phyloP scores from a whole-genome alignment of 2,888 invertebrate genomes.

The Rambutsinella grinnellia region DNA sequence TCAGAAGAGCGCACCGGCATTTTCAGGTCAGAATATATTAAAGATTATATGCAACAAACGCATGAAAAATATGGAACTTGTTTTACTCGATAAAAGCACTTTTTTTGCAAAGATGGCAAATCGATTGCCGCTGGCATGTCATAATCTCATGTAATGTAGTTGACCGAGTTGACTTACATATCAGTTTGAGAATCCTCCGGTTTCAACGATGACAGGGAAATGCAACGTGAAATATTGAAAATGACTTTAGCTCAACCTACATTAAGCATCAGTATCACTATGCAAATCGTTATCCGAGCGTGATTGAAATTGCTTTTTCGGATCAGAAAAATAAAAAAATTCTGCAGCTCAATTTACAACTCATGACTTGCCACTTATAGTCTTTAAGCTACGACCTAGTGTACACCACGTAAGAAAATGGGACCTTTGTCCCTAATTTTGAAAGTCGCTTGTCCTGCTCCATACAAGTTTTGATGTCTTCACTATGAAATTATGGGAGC shows the following conservation, averaged over 20 bases:
- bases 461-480: background rate
- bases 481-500: background rate
- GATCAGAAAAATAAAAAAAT: background rate
- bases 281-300: background rate
- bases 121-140: slow-evolving; percentile 24
- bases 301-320: background rate
- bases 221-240: background rate
- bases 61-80: slow-evolving; percentile 39
- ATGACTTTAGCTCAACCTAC: background rate
- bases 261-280: background rate
- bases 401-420: slow-evolving; percentile 6
- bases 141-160: background rate
- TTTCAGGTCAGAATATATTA: slow-evolving; percentile 14
- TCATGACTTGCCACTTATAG: slow-evolving; percentile 15
- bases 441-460: background rate
- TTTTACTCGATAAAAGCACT: slow-evolving; percentile 17
- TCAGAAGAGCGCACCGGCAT: slow-evolving; percentile 16
- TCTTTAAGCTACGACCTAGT: slow-evolving; percentile 1
- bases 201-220: background rate
- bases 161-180: background rate
- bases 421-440: slow-evolving; percentile 6
- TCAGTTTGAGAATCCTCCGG: background rate
- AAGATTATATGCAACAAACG: slow-evolving; percentile 1
- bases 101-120: slow-evolving; percentile 22
- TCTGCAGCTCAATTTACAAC: slow-evolving; percentile 26